Percentiles rank a stretch among this genome's conserved stretches.
phyloP scores from a whole-genome alignment of 2,888 invertebrate genomes.

The Dioctria linearis region DNA sequence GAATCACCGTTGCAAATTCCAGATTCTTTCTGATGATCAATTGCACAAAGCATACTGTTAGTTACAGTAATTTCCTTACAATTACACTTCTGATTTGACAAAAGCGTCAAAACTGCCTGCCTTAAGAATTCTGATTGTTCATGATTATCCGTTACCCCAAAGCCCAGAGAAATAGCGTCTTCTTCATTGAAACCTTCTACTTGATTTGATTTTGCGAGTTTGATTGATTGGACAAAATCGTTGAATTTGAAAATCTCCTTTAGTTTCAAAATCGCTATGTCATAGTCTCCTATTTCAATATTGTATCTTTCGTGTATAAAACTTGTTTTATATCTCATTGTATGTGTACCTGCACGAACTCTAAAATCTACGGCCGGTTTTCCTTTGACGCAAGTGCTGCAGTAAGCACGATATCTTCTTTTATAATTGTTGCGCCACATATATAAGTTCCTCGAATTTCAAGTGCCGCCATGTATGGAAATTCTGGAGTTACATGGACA shows the following conservation, averaged over 20 bases:
- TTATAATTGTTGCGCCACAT: constrained; percentile 4
- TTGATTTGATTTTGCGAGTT: not conserved
- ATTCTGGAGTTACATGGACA: not conserved
- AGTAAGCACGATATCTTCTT: not conserved
- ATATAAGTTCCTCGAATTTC: not conserved
- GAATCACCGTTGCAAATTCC: not conserved
- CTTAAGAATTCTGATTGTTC: not conserved
- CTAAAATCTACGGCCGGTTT: not conserved
- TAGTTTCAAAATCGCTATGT: not conserved
- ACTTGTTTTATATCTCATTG: not conserved
- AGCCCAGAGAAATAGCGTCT: constrained; percentile 2
- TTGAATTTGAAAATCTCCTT: not conserved
- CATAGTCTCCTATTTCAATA: not conserved
- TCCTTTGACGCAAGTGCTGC: constrained; percentile 10
- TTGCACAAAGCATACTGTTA: constrained; percentile 7
- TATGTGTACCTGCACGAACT: constrained; percentile 21
- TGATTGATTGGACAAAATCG: not conserved
- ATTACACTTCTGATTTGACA: not conserved
- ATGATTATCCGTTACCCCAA: not conserved
- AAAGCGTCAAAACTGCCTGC: not conserved
- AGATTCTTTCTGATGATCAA: not conserved
- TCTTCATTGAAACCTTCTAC: not conserved
- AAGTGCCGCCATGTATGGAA: not conserved
- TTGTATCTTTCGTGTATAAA: not conserved
- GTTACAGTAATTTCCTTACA: not conserved